Conservation (phyloP, 1,140 invertebrate genomes). For the Diplogasteroides magnus region DNA sequence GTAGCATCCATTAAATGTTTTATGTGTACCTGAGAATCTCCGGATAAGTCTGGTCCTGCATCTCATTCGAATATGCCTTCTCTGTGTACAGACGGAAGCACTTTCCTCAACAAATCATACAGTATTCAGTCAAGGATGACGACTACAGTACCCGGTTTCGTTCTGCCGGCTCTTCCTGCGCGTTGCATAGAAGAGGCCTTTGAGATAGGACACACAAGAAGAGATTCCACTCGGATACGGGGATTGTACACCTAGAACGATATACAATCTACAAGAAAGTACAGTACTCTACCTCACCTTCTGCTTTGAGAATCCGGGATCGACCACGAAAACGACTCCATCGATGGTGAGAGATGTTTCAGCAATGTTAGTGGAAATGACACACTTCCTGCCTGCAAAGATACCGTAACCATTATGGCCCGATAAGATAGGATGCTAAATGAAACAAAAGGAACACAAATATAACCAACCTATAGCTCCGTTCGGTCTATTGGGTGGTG, state of each 20-base stretch:
- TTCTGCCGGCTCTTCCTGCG: conserved; percentile 88
- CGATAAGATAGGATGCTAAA: background rate
- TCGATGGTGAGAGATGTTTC: conserved; percentile 99
- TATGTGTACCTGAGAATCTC: conserved; percentile 75
- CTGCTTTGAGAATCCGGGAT: conserved; percentile 99
- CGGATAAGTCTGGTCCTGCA: conserved; percentile 99
- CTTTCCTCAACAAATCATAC: too few species aligned
- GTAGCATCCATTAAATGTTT: background rate
- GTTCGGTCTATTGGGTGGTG: conserved; percentile 78
- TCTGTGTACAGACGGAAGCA: conserved; percentile 97
- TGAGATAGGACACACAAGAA: conserved; percentile 94
- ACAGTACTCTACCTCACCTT: too few species aligned
- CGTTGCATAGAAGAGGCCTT: conserved; percentile 98
- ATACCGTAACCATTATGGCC: background rate
- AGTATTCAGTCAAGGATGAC: too few species aligned
- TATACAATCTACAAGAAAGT: too few species aligned
- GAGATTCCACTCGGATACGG: conserved; percentile 88
- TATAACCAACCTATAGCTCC: conserved; percentile 92
- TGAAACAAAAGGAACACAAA: background rate
- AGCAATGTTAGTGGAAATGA: conserved; percentile 97
- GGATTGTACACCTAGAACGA: conserved; percentile 74
- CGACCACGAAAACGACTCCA: conserved; percentile 99
- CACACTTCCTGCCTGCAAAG: conserved; percentile 61
- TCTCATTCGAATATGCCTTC: conserved; percentile 95
- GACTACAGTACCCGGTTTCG: conserved; percentile 64